Percentiles rank a stretch among this genome's conserved stretches.
Evolutionary conservation across 2,888 invertebrate species (phyloP).

Genomic region (Ceraclea dissimilis): DNA sequence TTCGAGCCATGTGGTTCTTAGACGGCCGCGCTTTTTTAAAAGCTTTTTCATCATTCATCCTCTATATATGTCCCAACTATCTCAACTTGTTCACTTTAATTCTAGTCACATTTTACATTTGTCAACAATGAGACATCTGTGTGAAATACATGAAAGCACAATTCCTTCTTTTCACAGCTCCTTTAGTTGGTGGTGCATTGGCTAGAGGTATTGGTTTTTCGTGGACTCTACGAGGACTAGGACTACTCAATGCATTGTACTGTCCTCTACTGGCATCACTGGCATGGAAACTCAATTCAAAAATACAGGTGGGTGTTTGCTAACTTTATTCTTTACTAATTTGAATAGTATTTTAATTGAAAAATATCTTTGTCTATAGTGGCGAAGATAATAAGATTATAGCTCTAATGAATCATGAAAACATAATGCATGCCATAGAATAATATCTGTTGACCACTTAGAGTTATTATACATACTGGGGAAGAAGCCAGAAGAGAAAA

Average conservation of each 20-base stretch:
- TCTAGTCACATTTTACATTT: no score
- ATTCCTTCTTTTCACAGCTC: slow-evolving; percentile 56
- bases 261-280: slow-evolving; percentile 56
- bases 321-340: no score
- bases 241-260: slow-evolving; percentile 60
- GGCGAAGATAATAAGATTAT: no score
- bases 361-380: neutral
- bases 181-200: slow-evolving; percentile 64
- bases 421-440: neutral
- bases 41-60: no score
- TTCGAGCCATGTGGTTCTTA: no score
- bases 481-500: neutral
- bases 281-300: slow-evolving; percentile 26
- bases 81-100: no score
- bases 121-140: no score
- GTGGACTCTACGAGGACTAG: slow-evolving; percentile 66
- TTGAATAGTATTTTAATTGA: neutral
- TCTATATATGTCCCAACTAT: no score
- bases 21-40: no score
- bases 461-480: neutral
- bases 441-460: neutral
- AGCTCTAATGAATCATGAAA: no score
- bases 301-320: no score
- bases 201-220: slow-evolving; percentile 63
- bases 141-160: no score